Percentiles rank a stretch among this genome's conserved stretches.
These are phyloP conservation scores for Neodontobutis hainanensis DNA, from an alignment of 2,113 vertebrate species.

Conservation along the genomic window DNA sequence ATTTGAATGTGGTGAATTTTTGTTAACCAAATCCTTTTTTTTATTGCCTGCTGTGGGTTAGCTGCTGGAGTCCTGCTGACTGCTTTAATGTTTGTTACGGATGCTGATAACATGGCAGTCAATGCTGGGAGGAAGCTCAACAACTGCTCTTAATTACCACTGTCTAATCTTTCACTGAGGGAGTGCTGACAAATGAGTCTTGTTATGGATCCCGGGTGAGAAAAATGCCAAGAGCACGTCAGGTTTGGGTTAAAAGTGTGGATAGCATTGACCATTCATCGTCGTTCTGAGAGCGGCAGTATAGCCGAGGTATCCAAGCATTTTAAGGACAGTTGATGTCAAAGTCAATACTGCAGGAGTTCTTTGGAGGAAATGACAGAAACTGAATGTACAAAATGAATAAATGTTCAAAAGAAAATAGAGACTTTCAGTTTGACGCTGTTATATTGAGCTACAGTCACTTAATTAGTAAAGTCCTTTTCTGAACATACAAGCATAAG, in stretches of 20 bases:
- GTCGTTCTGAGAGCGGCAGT: slow-evolving; percentile 4
- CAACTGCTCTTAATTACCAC: slow-evolving; percentile 38
- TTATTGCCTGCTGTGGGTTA: background rate
- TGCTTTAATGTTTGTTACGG: background rate
- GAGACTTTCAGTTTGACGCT: background rate
- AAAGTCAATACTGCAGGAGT: slow-evolving; percentile 21
- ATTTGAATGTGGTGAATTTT: background rate
- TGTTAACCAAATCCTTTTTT: background rate
- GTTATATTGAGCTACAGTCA: no score
- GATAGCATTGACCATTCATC: slow-evolving; percentile 20
- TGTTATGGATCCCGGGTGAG: slow-evolving; percentile 8
- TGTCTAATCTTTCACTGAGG: slow-evolving; percentile 18
- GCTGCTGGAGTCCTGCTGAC: background rate
- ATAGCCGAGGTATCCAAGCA: slow-evolving; percentile 12
- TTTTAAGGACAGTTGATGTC: slow-evolving; percentile 24
- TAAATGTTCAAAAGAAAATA: background rate
- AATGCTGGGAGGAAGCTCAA: slow-evolving; percentile 9
- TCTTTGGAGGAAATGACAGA: background rate
- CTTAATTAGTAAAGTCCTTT: no score
- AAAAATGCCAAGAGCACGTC: slow-evolving; percentile 12
- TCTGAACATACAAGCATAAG: no score
- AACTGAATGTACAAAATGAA: background rate
- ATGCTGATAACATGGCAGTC: slow-evolving; percentile 23
- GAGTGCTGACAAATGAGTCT: slow-evolving; percentile 21
- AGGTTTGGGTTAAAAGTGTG: slow-evolving; percentile 25